Percentiles rank a stretch among this genome's conserved stretches.
Conservation (phyloP, 2,888 invertebrate species). For the Orthonychiurus folsomi region DNA sequence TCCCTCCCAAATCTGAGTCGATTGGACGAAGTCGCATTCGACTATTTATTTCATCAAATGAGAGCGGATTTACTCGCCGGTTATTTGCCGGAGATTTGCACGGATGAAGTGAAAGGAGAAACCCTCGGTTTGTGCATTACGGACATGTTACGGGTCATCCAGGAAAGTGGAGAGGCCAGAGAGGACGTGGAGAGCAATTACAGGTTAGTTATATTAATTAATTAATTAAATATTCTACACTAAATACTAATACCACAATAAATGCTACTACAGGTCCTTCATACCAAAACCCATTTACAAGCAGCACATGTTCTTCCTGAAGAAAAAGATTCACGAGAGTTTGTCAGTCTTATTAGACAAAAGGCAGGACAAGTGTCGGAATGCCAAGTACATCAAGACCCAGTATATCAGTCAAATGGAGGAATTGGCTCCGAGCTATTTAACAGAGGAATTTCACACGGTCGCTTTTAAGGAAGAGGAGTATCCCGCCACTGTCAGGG, state of each 20-base stretch:
- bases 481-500: slow-evolving; percentile 51
- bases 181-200: slow-evolving; percentile 67
- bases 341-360: slow-evolving; percentile 48
- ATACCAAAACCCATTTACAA: slow-evolving; percentile 69
- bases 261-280: no score
- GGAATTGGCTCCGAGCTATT: slow-evolving; percentile 70
- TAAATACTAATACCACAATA: no score
- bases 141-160: slow-evolving; percentile 74
- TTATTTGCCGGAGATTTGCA: slow-evolving; percentile 68
- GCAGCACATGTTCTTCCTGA: slow-evolving; percentile 62
- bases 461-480: slow-evolving; percentile 52
- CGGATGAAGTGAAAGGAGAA: slow-evolving; percentile 56
- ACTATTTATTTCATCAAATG: slow-evolving; percentile 78
- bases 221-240: no score
- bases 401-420: slow-evolving; percentile 72
- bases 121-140: slow-evolving; percentile 74
- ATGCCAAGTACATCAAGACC: slow-evolving; percentile 63
- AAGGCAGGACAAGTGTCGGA: slow-evolving; percentile 46
- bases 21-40: slow-evolving; percentile 65
- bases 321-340: slow-evolving; percentile 62
- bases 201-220: no score
- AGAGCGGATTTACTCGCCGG: slow-evolving; percentile 70
- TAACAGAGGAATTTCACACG: slow-evolving; percentile 64
- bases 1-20: slow-evolving; percentile 55
- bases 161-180: slow-evolving; percentile 60